These are phyloP conservation scores for Porites lobata DNA, from an alignment of 92 coral and sea anemone species.

Conservation along the genomic window DNA sequence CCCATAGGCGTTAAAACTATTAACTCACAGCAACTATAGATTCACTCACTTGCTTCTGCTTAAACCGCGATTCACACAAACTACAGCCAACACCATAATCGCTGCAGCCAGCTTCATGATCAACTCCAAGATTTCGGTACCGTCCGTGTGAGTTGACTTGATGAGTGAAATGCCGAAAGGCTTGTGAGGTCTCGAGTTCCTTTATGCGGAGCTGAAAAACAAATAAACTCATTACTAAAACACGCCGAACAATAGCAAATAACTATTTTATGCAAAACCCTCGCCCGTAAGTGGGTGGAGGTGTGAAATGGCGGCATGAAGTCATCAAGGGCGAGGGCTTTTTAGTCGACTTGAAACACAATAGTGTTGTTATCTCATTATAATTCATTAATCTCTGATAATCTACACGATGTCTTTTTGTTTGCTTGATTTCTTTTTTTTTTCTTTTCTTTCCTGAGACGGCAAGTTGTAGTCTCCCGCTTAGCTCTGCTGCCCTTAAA, in stretches of 20 bases:
- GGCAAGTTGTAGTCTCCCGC: too few species aligned
- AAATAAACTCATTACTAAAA: constrained; percentile 40
- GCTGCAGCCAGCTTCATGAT: constrained; percentile 1
- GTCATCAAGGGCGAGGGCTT: not conserved
- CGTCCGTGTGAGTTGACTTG: constrained; percentile 16
- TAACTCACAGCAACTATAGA: not conserved
- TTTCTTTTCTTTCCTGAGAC: too few species aligned
- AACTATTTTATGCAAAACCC: constrained; percentile 15
- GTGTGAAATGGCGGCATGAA: constrained; percentile 31
- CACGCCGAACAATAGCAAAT: not conserved
- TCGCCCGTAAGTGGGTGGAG: constrained; percentile 16
- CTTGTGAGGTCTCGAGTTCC: constrained; percentile 34
- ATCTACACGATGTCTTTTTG: not conserved
- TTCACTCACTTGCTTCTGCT: constrained; percentile 5
- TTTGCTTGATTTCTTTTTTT: too few species aligned
- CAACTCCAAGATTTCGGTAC: not conserved
- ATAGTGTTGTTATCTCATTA: constrained; percentile 43
- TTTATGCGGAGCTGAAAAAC: constrained; percentile 30
- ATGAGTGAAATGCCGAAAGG: constrained; percentile 27
- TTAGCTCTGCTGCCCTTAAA: too few species aligned
- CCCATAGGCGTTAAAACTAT: not conserved
- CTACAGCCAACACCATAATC: not conserved
- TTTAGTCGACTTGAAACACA: constrained; percentile 1
- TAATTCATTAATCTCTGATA: constrained; percentile 38
- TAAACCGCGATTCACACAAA: not conserved